These are phyloP conservation scores for Octodon degus DNA, from an alignment of 2,113 vertebrate species.

Conservation along the genomic window DNA sequence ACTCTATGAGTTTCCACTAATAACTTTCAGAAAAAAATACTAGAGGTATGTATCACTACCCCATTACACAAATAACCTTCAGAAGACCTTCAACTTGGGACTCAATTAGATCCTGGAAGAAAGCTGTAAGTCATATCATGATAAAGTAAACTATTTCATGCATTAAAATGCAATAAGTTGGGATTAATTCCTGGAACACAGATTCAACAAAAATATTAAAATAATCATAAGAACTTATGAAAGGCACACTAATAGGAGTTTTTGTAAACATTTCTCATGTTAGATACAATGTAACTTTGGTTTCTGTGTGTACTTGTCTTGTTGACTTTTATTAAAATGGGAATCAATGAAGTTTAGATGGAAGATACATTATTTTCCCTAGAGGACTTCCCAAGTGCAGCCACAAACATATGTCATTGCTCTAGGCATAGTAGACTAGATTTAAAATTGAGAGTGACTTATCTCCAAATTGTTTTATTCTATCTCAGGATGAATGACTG, in stretches of 20 bases:
- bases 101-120: not conserved
- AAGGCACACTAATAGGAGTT: conserved; percentile 26
- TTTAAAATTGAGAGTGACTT: conserved; percentile 67
- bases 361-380: conserved; percentile 55
- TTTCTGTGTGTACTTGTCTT: not conserved
- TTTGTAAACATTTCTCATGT: not conserved
- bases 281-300: not conserved
- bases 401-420: conserved; percentile 35
- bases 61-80: not conserved
- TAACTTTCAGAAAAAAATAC: not conserved
- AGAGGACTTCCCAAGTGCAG: not conserved
- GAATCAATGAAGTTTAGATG: conserved; percentile 40
- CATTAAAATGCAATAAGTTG: not conserved
- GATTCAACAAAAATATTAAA: conserved; percentile 14
- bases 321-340: conserved; percentile 43
- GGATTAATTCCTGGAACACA: conserved; percentile 37
- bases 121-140: not conserved
- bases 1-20: not conserved
- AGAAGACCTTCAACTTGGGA: not conserved
- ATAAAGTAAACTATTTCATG: not conserved
- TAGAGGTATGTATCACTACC: not conserved
- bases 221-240: not conserved
- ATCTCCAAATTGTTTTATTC: conserved; percentile 25
- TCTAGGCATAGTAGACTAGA: conserved; percentile 26
- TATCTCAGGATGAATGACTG: conserved; percentile 40